A percentile compares a stretch with the other conserved stretches of the same genome.
These are phyloP conservation scores for Spodoptera picta DNA, from an alignment of 2,888 invertebrate species.

Conservation along the genomic window DNA sequence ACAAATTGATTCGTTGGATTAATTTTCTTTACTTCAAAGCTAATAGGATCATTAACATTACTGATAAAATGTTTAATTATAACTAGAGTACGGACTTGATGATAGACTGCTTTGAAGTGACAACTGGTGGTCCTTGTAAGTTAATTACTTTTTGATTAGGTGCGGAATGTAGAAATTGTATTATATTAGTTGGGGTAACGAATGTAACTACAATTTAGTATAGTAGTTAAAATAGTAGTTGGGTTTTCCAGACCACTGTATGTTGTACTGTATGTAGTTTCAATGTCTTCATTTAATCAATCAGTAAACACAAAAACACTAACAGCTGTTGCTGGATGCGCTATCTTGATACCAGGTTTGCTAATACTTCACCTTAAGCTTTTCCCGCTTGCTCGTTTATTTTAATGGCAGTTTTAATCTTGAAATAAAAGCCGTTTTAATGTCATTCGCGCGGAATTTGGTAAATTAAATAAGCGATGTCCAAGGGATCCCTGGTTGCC, in stretches of 20 bases:
- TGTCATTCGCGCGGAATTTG: constrained; percentile 59
- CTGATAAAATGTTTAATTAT: constrained; percentile 6
- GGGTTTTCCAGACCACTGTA: constrained; percentile 22
- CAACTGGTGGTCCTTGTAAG: constrained; percentile 29
- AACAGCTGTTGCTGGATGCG: constrained; percentile 7
- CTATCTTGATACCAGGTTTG: constrained; percentile 11
- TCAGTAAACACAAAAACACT: constrained; percentile 25
- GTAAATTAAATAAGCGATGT: constrained; percentile 74
- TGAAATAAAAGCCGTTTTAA: constrained; percentile 47
- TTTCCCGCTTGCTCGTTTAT: neutral
- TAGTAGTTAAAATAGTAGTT: neutral
- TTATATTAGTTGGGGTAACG: neutral
- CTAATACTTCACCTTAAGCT: constrained; percentile 1
- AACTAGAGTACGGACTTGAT: constrained; percentile 10
- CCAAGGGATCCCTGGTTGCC: constrained; percentile 59
- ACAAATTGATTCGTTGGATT: constrained; percentile 50
- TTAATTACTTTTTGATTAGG: constrained; percentile 34
- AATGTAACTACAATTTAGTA: constrained; percentile 1
- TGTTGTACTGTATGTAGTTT: too few relatives aligned
- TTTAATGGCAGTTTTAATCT: constrained; percentile 18
- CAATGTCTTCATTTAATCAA: constrained; percentile 19
- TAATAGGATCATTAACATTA: constrained; percentile 34
- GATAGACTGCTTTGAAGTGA: constrained; percentile 15
- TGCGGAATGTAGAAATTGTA: constrained; percentile 13
- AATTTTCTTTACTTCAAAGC: constrained; percentile 33